Evolutionary conservation across 1,140 invertebrate genomes (phyloP).

Genomic region (Psilanteris sp.): DNA sequence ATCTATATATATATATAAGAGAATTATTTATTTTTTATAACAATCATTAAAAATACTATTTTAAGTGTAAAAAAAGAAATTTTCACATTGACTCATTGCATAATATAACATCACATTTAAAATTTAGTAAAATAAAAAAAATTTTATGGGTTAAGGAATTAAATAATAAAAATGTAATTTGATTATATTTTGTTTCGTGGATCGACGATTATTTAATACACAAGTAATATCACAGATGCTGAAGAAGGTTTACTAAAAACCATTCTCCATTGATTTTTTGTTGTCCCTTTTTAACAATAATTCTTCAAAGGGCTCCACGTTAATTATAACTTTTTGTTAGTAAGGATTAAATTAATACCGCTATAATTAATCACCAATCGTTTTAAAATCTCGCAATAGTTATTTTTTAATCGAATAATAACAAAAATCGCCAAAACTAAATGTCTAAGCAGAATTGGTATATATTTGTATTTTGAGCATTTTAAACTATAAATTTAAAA

Average conservation of each 20-base stretch:
- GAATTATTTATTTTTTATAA: too few species aligned
- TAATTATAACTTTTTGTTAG: constrained; percentile 68
- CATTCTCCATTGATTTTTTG: constrained; percentile 66
- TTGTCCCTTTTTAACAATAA: constrained; percentile 50
- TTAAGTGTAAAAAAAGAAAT: too few species aligned
- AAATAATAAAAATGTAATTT: too few species aligned
- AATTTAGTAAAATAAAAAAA: too few species aligned
- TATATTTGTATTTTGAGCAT: constrained; percentile 16
- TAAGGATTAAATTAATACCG: constrained; percentile 72
- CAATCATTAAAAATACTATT: too few species aligned
- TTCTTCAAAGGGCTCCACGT: constrained; percentile 61
- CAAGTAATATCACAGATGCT: constrained; percentile 78
- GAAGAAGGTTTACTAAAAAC: constrained; percentile 62
- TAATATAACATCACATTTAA: too few species aligned
- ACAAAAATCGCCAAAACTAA: constrained; percentile 25
- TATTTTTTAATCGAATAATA: too few species aligned
- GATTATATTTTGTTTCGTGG: constrained; percentile 74
- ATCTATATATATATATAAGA: too few species aligned
- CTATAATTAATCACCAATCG: constrained; percentile 56
- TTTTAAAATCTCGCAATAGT: constrained; percentile 23
- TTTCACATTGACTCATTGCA: too few species aligned
- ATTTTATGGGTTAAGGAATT: constrained; percentile 17
- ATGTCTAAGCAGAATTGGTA: too few species aligned
- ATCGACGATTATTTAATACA: constrained; percentile 78
- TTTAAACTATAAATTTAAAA: constrained; percentile 52